Evolutionary conservation across 2,113 vertebrate genomes (phyloP).

Genomic region (Morphnarchus princeps): DNA sequence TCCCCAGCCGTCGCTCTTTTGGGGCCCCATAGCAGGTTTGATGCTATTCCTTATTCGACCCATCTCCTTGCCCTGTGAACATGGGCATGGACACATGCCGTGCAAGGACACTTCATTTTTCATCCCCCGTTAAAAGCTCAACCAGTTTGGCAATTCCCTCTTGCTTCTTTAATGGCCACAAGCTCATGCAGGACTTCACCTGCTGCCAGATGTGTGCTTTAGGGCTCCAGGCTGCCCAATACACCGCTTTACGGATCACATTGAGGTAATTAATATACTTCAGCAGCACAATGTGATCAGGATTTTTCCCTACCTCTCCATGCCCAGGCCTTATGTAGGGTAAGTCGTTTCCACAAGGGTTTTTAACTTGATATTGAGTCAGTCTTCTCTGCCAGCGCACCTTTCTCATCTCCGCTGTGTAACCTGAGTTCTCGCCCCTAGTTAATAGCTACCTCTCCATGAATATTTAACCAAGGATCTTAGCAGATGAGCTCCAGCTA

Average conservation of each 20-base stretch:
- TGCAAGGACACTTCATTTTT: neutral
- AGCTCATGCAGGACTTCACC: neutral
- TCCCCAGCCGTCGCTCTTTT: neutral
- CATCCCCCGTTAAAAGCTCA: neutral
- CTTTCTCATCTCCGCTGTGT: slow-evolving; percentile 17
- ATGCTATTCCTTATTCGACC: neutral
- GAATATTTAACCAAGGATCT: slow-evolving; percentile 68
- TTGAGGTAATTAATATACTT: neutral
- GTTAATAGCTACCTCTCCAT: slow-evolving; percentile 38
- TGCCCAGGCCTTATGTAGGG: neutral
- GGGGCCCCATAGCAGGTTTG: neutral
- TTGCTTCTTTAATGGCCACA: neutral
- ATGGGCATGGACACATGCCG: accelerated
- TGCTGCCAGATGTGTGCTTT: neutral
- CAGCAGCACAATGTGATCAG: neutral
- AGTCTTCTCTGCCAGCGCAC: neutral
- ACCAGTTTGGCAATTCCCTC: neutral
- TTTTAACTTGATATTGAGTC: slow-evolving; percentile 44
- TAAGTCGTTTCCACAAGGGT: neutral
- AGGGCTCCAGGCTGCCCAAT: neutral
- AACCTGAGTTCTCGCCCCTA: slow-evolving; percentile 34
- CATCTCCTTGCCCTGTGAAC: accelerated
- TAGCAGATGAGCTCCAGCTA: slow-evolving; percentile 36
- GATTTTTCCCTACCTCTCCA: neutral
- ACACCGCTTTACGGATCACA: accelerated